Conservation (phyloP, 2,888 invertebrate genomes). For the Lithophane ornitopus region DNA sequence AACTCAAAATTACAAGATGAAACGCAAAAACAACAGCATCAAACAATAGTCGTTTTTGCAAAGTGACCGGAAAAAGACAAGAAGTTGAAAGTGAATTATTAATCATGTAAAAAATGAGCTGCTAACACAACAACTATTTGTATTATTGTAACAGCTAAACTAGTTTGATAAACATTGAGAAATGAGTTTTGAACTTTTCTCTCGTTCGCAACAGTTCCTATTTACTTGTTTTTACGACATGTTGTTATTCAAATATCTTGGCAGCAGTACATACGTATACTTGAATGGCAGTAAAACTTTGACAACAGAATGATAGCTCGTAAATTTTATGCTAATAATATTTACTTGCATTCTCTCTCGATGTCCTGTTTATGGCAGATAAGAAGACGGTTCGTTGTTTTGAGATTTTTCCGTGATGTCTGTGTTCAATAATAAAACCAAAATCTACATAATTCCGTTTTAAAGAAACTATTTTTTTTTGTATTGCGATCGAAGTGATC, state of each 20-base stretch:
- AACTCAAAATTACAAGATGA: not conserved
- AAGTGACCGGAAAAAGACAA: not conserved
- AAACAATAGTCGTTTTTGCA: not conserved
- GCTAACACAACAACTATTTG: constrained; percentile 16
- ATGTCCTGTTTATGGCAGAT: constrained; percentile 39
- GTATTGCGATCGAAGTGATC: not conserved
- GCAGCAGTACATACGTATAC: constrained; percentile 56
- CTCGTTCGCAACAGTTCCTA: constrained; percentile 43
- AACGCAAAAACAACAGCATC: not conserved
- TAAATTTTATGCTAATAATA: constrained; percentile 65
- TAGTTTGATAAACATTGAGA: constrained; percentile 52
- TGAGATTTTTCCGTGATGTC: not conserved
- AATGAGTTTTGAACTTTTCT: constrained; percentile 56
- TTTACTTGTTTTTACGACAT: constrained; percentile 63
- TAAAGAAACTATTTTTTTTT: not conserved
- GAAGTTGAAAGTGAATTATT: constrained; percentile 17
- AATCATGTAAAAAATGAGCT: constrained; percentile 24
- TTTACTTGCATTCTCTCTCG: constrained; percentile 57
- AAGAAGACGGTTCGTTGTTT: not conserved
- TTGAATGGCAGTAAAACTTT: constrained; percentile 58
- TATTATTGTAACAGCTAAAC: constrained; percentile 27
- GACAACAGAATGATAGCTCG: constrained; percentile 64
- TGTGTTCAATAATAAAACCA: not conserved
- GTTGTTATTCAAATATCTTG: constrained; percentile 68
- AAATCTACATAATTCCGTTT: not conserved